Evolutionary conservation across 30 jellyfish, hydroid and myxozoan genomes (phyloP), one percentile per base, ranked within the genome.

Genomic region (Turritopsis rubra): DNA sequence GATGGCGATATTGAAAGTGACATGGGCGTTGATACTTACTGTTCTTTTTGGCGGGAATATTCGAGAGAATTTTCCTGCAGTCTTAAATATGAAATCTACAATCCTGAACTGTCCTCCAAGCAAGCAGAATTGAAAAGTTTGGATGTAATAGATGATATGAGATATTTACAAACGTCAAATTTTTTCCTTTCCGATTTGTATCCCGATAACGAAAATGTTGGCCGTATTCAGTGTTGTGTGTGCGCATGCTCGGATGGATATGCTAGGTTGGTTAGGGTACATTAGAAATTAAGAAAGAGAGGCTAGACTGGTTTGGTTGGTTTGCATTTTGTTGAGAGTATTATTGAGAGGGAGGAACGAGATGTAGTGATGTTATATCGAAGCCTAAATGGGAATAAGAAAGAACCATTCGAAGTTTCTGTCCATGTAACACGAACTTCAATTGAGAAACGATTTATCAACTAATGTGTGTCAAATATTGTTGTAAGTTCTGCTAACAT

Each of bases 201-300:
- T 20, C 25, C 54, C 21, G 84, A 52, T 18, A 7, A 80, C 27
- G 18, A 22, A 20, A 25, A 75, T 21, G 29, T 21, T 0, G 75
- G 30, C 1, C 65, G 41, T 52, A 66, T 73, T 41, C 5, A 53
- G 68, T 89, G 96, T 76, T 41, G 87, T 31, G 95, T 76, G 1
- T 85, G 86, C 71, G 97, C 95, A 28, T 90, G 97, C 72, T 90
- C 97, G 65, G 97, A 90, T 78, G 95, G 95, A 23, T 22, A 17
- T 70, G 72, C 88, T 72, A 85, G 97, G 97, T 86, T 22, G 29
- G 88, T 73, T n/a, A n/a, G n/a, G n/a, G n/a, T n/a, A n/a, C n/a
- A n/a, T n/a, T n/a, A n/a, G n/a, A n/a, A n/a, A n/a, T n/a, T n/a
- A n/a, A n/a, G n/a, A n/a, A n/a, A n/a, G n/a, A n/a, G n/a, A n/a